phyloP scores from a whole-genome alignment of 2,797 vertebrate genomes.

The Pseudochromis fuscus region DNA sequence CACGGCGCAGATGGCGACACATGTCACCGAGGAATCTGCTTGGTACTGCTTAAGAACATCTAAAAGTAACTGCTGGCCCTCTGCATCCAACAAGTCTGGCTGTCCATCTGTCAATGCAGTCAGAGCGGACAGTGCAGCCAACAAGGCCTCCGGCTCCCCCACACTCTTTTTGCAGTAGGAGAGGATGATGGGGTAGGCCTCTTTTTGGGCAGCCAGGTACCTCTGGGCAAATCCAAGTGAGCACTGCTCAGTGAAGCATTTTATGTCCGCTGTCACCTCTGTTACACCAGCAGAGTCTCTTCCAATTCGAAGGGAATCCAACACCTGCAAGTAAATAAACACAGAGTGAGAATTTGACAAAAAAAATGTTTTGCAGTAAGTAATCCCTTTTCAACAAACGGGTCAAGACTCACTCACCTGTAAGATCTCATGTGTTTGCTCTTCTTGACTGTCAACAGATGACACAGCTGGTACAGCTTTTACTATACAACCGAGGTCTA shows the following conservation, averaged over 20 bases:
- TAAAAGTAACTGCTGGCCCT: conserved; percentile 88
- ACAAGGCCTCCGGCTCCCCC: conserved; percentile 66
- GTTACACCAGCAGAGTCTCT: conserved; percentile 51
- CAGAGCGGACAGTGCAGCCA: conserved; percentile 84
- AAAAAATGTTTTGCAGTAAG: neutral
- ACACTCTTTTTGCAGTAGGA: conserved; percentile 83
- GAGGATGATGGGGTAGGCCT: conserved; percentile 90
- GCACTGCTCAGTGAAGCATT: conserved; percentile 88
- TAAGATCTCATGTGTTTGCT: conserved; percentile 88
- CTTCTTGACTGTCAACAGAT: conserved; percentile 81
- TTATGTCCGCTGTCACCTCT: conserved; percentile 68
- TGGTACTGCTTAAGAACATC: conserved; percentile 66
- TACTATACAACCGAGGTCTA: conserved; percentile 93
- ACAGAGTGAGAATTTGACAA: neutral
- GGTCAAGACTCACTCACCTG: conserved; percentile 81
- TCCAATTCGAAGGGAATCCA: conserved; percentile 84
- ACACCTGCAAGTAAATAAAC: conserved; percentile 73
- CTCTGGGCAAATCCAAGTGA: conserved; percentile 87
- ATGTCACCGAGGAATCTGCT: conserved; percentile 67
- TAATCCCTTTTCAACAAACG: neutral
- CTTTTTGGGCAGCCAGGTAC: conserved; percentile 91
- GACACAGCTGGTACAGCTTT: conserved; percentile 82
- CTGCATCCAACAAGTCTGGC: conserved; percentile 90
- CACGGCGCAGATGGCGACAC: conserved; percentile 78
- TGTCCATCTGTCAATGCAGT: conserved; percentile 90